Evolutionary conservation across 2,113 vertebrate species (phyloP), one percentile per base, ranked within the genome.

Genomic region (Xerus inauris): DNA sequence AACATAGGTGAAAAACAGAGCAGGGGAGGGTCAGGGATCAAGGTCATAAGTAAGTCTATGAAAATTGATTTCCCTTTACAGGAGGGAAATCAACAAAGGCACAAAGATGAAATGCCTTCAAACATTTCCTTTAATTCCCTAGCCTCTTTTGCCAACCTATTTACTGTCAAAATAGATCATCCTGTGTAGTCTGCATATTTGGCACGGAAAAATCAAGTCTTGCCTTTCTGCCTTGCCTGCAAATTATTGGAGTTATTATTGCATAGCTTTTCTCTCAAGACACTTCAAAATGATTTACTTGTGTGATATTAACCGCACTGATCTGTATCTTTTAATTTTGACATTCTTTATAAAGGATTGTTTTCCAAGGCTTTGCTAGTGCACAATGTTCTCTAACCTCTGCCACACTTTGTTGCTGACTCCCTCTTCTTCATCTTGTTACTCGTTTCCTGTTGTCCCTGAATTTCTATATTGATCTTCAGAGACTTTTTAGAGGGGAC

Each of bases 111-210:
- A 84, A 62, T 32, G 28, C 30, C 80, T 93, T 42, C 85, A 65
- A 71, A 90, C 13, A 47, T 40, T 73, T 77, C 28, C 64, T 89
- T 94, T 94, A 42, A 54, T 77, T 94, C 65, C 38, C 71, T 30
- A 65, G 14, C 54, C 35, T 84, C 65, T 90, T 88, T 72, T 76
- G 47, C 64, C 84, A 89, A 40, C 57, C 65, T 87, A 80, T 95
- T 94, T 95, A 59, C 75, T 67, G 59, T 90, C 38, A 73, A 95
- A 97, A 90, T 67, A 95, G 85, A 90, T 92, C 38, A 47, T n/a
- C 20, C 73, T 95, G 19, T 92, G 57, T 72, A 40, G 47, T 59
- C 20, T 12, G 73, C 26, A 45, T 47, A 76, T 30, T 67, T 94
- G 85, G 40, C 88, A 65, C 8, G 64, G 72, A 79, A 93, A 89